phyloP scores from a whole-genome alignment of 2,888 invertebrate genomes.

The Toxonevra muliebris region DNA sequence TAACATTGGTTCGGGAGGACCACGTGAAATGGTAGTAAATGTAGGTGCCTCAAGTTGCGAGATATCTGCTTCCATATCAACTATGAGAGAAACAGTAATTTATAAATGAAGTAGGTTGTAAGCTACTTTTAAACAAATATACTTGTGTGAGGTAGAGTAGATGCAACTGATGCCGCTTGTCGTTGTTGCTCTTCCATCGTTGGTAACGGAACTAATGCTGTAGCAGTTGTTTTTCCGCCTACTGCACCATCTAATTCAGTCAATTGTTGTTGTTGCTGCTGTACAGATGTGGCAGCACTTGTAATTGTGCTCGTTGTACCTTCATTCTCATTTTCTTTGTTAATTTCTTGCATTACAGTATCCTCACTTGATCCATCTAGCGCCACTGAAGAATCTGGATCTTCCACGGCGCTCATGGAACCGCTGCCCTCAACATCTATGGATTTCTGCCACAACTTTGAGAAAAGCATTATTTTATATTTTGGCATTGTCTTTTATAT shows the following conservation, averaged over 20 bases:
- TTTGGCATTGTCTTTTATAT: not conserved
- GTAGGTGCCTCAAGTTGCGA: constrained; percentile 91
- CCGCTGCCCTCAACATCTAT: constrained; percentile 37
- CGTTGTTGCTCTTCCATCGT: constrained; percentile 40
- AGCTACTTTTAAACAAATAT: constrained; percentile 30
- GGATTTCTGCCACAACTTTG: not conserved
- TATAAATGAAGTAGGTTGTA: too few relatives aligned
- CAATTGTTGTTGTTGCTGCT: not conserved
- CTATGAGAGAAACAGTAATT: constrained; percentile 57
- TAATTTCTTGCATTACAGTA: constrained; percentile 47
- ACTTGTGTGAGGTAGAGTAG: constrained; percentile 57
- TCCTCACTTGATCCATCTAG: constrained; percentile 47
- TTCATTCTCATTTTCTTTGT: constrained; percentile 54
- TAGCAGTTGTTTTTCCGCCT: too few relatives aligned
- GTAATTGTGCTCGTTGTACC: constrained; percentile 20
- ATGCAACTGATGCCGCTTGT: constrained; percentile 18
- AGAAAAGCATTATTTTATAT: constrained; percentile 46
- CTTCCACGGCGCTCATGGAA: constrained; percentile 51
- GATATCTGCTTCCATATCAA: constrained; percentile 92
- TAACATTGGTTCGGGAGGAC: constrained; percentile 91
- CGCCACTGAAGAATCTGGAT: constrained; percentile 59
- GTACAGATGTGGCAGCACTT: not conserved
- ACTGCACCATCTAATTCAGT: too few relatives aligned
- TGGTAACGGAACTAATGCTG: not conserved
- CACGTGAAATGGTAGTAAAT: constrained; percentile 87